phyloP scores from a whole-genome alignment of 2,797 vertebrate species.

The Tokudaia muenninki region DNA sequence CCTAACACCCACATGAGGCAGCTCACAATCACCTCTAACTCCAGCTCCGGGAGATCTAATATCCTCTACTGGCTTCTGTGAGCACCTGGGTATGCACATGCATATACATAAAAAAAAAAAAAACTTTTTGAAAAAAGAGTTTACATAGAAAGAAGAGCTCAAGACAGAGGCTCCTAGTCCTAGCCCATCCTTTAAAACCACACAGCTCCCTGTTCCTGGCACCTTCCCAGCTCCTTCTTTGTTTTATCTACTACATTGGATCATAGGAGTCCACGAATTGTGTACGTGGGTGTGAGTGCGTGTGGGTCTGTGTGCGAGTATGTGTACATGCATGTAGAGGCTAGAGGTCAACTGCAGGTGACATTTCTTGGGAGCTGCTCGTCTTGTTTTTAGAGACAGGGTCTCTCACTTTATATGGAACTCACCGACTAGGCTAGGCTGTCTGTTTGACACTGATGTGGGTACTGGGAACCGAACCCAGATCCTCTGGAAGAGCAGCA shows the following conservation, averaged over 20 bases:
- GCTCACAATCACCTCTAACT: neutral
- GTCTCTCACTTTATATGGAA: neutral
- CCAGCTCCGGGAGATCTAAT: neutral
- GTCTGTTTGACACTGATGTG: no score
- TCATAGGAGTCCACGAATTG: neutral
- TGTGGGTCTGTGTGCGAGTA: neutral
- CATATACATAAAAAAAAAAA: neutral
- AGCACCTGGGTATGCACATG: neutral
- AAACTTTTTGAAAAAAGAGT: neutral
- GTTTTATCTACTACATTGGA: neutral
- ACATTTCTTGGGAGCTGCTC: neutral
- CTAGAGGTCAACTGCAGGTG: neutral
- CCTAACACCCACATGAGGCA: neutral
- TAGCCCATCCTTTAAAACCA: neutral
- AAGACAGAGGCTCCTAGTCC: neutral
- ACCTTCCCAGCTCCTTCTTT: neutral
- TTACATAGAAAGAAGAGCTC: neutral
- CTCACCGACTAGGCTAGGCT: neutral
- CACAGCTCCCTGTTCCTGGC: neutral
- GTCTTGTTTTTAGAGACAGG: neutral
- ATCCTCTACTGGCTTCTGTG: neutral
- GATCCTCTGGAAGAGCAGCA: neutral
- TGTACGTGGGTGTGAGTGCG: no score
- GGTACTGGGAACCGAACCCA: neutral
- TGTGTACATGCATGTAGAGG: neutral